Evolutionary conservation across 1,140 invertebrate species (phyloP).

Genomic region (Cotesia vestalis): DNA sequence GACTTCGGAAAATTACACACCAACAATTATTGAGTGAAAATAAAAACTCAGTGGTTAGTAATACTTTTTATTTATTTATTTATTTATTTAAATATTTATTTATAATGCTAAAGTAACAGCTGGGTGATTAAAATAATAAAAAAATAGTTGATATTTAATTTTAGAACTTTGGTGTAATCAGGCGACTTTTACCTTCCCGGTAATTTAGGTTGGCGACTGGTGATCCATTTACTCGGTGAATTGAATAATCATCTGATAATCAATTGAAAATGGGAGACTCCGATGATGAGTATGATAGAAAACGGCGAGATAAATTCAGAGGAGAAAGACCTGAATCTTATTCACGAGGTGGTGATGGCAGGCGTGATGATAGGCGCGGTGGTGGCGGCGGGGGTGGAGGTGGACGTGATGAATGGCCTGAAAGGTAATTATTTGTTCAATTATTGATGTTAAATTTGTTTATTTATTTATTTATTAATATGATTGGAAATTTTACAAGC

Average conservation of each 20-base stretch:
- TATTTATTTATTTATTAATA: conserved; percentile 46
- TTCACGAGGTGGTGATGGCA: conserved; percentile 76
- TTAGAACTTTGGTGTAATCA: no score
- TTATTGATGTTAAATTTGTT: conserved; percentile 19
- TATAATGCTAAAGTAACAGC: no score
- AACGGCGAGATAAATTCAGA: conserved; percentile 87
- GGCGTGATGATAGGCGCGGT: conserved; percentile 72
- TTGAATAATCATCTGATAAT: background rate
- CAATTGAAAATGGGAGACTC: conserved; percentile 79
- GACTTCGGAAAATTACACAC: no score
- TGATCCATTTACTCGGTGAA: background rate
- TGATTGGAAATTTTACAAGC: background rate
- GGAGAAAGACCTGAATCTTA: conserved; percentile 84
- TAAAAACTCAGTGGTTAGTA: no score
- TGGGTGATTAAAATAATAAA: no score
- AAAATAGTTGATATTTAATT: no score
- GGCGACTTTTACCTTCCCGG: no score
- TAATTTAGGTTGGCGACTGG: background rate
- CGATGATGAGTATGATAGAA: conserved; percentile 90
- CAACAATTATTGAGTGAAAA: no score
- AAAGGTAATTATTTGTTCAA: conserved; percentile 65
- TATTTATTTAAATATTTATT: no score
- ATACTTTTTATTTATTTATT: no score
- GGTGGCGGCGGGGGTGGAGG: conserved; percentile 76
- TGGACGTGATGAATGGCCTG: conserved; percentile 80